phyloP scores from a whole-genome alignment of 1,140 invertebrate species.

The Conopomorpha cramerella region DNA sequence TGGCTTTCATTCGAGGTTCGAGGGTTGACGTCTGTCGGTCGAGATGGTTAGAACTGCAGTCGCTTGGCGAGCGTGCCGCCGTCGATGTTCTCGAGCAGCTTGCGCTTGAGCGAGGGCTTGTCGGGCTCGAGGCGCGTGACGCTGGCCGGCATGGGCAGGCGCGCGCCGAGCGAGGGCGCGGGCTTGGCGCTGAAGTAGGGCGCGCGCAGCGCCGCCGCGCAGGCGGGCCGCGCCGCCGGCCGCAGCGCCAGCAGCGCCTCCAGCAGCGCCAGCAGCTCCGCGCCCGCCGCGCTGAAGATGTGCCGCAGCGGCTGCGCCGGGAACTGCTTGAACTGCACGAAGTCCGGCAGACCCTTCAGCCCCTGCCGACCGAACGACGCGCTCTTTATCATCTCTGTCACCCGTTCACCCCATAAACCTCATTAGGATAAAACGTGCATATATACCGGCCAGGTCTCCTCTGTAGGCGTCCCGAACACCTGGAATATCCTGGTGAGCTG shows the following conservation, averaged over 20 bases:
- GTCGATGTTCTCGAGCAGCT: constrained; percentile 72
- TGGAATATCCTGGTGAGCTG: constrained; percentile 95
- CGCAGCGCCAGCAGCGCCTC: constrained; percentile 80
- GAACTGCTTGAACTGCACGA: constrained; percentile 89
- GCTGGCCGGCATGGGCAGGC: constrained; percentile 79
- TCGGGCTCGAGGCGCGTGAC: constrained; percentile 63
- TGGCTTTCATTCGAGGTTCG: no score
- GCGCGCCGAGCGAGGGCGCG: constrained; percentile 78
- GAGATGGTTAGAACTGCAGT: constrained; percentile 62
- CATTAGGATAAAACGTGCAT: not conserved
- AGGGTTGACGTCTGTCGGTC: constrained; percentile 17
- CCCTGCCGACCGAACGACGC: constrained; percentile 63
- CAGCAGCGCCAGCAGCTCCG: constrained; percentile 90
- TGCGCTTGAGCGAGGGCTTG: constrained; percentile 75
- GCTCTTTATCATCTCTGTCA: not conserved
- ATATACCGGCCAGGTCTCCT: constrained; percentile 86
- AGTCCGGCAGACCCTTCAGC: constrained; percentile 86
- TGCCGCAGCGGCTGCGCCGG: constrained; percentile 82
- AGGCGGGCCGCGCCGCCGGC: constrained; percentile 83
- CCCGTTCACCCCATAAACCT: not conserved
- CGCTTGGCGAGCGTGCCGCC: constrained; percentile 70
- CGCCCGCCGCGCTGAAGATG: constrained; percentile 94
- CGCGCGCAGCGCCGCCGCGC: constrained; percentile 81
- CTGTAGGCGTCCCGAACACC: constrained; percentile 87
- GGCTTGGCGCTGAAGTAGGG: constrained; percentile 89